A percentile compares a stretch with the other conserved stretches of the same genome.
phyloP scores from a whole-genome alignment of 2,888 invertebrate species.

The Aproaerema taeniolella region DNA sequence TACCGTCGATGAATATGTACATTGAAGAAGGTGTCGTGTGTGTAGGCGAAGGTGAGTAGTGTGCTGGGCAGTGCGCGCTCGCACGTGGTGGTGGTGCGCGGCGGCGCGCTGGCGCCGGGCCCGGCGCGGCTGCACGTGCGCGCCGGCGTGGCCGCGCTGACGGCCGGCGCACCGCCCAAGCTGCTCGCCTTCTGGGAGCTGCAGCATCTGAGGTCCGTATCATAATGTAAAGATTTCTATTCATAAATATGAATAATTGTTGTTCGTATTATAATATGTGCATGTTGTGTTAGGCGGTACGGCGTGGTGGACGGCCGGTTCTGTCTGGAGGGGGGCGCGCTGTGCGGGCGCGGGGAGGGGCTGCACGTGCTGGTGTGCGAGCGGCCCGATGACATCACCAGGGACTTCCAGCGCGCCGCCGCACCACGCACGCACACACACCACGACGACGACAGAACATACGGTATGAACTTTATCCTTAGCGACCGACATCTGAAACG shows the following conservation, averaged over 20 bases:
- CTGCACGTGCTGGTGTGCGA: conserved; percentile 86
- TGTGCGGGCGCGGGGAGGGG: conserved; percentile 90
- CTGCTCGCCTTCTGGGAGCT: conserved; percentile 85
- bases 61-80: conserved; percentile 51
- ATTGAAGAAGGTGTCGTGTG: too few species aligned
- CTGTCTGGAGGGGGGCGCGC: conserved; percentile 93
- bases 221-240: not conserved
- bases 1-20: too few species aligned
- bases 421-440: conserved; percentile 81
- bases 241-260: not conserved
- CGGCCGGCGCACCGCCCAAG: conserved; percentile 88
- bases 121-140: conserved; percentile 89
- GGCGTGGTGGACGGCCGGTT: conserved; percentile 92
- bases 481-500: too few species aligned
- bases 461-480: too few species aligned
- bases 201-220: conserved; percentile 76
- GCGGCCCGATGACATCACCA: conserved; percentile 84
- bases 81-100: conserved; percentile 49
- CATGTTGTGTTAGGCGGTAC: conserved; percentile 78
- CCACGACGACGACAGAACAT: conserved; percentile 34
- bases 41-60: conserved; percentile 52
- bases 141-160: conserved; percentile 87
- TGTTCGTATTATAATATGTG: too few species aligned
- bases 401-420: conserved; percentile 83
- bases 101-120: conserved; percentile 81